Conservation (phyloP, 2,888 invertebrate species). For the Nezara viridula region DNA sequence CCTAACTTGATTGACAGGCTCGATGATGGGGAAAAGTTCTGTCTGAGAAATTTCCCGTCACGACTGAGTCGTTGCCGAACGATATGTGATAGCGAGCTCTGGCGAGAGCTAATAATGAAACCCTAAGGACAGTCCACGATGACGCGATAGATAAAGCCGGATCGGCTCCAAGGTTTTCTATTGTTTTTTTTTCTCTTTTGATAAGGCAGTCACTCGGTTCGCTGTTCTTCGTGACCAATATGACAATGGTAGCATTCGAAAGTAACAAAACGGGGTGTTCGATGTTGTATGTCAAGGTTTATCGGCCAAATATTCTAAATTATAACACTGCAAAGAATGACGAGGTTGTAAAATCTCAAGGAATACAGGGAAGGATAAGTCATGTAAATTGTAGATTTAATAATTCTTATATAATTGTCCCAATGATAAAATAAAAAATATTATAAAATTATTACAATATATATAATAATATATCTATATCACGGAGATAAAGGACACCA, state of each 20-base stretch:
- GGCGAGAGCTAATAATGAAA: conserved; percentile 28
- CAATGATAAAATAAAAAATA: too few species aligned
- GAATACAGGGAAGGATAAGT: too few species aligned
- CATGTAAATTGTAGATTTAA: too few species aligned
- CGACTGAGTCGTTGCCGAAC: neutral
- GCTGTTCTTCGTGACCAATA: neutral
- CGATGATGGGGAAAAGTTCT: neutral
- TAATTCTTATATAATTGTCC: too few species aligned
- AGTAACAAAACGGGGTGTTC: neutral
- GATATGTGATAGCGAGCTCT: conserved; percentile 7
- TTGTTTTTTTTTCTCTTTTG: neutral
- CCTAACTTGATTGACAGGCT: conserved; percentile 20
- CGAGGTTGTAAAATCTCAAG: too few species aligned
- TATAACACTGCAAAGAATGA: too few species aligned
- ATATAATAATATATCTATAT: too few species aligned
- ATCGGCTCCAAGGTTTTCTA: neutral
- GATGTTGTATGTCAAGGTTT: neutral
- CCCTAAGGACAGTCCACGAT: neutral
- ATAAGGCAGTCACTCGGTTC: neutral
- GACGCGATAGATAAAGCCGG: neutral
- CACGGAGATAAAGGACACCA: too few species aligned
- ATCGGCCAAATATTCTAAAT: neutral
- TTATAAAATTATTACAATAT: too few species aligned
- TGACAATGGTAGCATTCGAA: conserved; percentile 24
- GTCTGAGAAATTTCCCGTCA: conserved; percentile 1